phyloP scores from a whole-genome alignment of 2,797 vertebrate genomes.

The Amblyraja radiata region DNA sequence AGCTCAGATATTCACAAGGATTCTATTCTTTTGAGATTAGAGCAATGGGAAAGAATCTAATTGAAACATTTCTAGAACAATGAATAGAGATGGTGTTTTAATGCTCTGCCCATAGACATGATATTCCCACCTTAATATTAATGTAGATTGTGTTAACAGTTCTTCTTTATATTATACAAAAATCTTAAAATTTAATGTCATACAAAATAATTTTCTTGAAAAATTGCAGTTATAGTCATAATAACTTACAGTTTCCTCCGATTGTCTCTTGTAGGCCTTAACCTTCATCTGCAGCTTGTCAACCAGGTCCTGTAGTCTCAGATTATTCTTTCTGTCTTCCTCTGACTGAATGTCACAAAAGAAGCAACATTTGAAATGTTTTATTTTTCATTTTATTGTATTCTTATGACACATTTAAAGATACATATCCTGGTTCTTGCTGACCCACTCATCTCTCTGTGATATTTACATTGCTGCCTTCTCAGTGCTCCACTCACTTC shows the following conservation, averaged over 20 bases:
- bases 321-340: conserved; percentile 67
- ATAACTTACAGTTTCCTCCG: conserved; percentile 75
- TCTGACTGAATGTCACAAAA: conserved; percentile 54
- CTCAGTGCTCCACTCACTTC: no score
- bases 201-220: not conserved
- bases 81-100: not conserved
- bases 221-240: not conserved
- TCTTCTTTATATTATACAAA: not conserved
- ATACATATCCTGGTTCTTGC: no score
- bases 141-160: not conserved
- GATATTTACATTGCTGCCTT: no score
- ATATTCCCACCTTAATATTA: not conserved
- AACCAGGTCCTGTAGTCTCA: conserved; percentile 65
- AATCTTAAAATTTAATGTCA: not conserved
- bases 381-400: not conserved
- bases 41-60: no score
- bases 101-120: not conserved
- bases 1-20: no score
- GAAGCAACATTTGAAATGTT: not conserved
- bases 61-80: not conserved
- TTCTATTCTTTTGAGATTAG: no score
- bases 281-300: conserved; percentile 74
- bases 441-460: no score
- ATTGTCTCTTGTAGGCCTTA: conserved; percentile 74
- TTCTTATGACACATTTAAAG: no score